Percentiles rank a stretch among this genome's conserved stretches.
Conservation (phyloP, 2,113 vertebrate genomes). For the Lampris megalopsis region DNA sequence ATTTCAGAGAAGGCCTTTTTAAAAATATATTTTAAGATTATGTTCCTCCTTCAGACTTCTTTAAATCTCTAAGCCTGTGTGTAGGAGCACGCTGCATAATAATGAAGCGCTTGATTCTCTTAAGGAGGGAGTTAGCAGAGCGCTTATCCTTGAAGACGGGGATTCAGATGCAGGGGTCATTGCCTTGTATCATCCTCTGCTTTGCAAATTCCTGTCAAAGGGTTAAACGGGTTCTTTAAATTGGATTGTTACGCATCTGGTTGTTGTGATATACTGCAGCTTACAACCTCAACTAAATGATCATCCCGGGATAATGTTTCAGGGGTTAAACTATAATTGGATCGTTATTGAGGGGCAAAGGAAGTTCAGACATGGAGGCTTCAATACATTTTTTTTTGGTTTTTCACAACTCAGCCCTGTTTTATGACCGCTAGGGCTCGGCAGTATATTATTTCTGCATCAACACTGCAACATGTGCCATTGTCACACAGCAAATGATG, state of each 20-base stretch:
- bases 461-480: no score
- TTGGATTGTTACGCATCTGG: slow-evolving; percentile 4
- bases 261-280: neutral
- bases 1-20: neutral
- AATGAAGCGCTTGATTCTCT: slow-evolving; percentile 18
- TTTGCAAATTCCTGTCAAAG: neutral
- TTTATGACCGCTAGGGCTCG: no score
- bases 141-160: slow-evolving; percentile 15
- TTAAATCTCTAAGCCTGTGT: slow-evolving; percentile 30
- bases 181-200: slow-evolving; percentile 12
- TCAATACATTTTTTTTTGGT: neutral
- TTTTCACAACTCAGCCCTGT: neutral
- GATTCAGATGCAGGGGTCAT: slow-evolving; percentile 36
- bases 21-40: slow-evolving; percentile 37
- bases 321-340: slow-evolving; percentile 16
- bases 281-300: neutral
- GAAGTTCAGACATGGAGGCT: slow-evolving; percentile 10
- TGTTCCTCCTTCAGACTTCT: slow-evolving; percentile 31
- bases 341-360: slow-evolving; percentile 8
- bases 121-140: slow-evolving; percentile 37
- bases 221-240: slow-evolving; percentile 24
- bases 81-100: slow-evolving; percentile 41
- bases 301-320: slow-evolving; percentile 18
- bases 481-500: no score
- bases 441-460: no score